These are phyloP conservation scores for Micrastur ruficollis DNA, from an alignment of 2,797 vertebrate genomes.

Conservation along the genomic window DNA sequence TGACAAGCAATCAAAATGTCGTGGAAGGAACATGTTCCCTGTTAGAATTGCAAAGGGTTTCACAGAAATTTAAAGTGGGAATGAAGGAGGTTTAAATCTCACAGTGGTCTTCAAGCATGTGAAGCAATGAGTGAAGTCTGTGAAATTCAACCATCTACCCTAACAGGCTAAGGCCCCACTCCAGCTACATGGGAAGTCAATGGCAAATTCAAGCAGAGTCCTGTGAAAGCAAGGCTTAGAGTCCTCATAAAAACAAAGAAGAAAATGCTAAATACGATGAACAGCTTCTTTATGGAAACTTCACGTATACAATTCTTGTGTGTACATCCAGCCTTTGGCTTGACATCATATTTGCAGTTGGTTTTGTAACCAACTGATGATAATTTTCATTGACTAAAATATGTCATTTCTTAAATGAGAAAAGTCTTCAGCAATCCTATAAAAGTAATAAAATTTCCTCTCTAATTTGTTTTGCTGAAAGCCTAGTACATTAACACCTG, in stretches of 20 bases:
- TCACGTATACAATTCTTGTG: not conserved
- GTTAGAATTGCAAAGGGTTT: not conserved
- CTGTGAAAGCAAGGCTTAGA: not conserved
- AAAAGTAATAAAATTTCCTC: not conserved
- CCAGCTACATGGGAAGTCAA: not conserved
- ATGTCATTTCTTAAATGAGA: not conserved
- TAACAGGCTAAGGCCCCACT: not conserved
- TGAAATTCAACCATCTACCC: not conserved
- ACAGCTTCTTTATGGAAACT: not conserved
- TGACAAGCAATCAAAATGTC: not conserved
- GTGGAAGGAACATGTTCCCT: not conserved
- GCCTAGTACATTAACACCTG: not conserved
- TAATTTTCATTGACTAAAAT: not conserved
- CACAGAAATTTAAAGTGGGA: not conserved
- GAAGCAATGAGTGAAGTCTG: not conserved
- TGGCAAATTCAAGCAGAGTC: not conserved
- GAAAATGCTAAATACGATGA: not conserved
- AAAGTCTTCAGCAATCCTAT: not conserved
- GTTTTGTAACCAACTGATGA: not conserved
- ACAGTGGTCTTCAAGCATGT: not conserved
- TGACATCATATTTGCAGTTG: not conserved
- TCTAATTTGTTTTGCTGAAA: not conserved
- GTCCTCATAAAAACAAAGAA: not conserved
- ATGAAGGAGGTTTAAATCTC: not conserved
- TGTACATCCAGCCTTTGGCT: not conserved